These are phyloP conservation scores for Lutjanus argentimaculatus DNA, from an alignment of 2,797 vertebrate species.

Conservation along the genomic window DNA sequence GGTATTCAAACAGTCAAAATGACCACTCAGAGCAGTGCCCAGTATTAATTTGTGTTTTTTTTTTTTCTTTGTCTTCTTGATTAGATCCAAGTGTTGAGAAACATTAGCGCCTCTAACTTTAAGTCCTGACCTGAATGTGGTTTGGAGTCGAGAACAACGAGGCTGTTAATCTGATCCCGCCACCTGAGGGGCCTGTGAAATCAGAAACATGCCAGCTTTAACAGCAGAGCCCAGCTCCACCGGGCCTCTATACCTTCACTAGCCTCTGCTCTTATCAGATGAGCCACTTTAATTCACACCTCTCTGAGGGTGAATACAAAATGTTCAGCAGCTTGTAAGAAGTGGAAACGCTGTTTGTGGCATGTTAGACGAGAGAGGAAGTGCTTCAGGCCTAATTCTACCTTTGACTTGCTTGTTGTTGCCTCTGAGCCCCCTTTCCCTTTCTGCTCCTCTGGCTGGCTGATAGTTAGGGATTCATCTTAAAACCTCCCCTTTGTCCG, in stretches of 20 bases:
- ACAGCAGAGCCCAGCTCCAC: conserved; percentile 56
- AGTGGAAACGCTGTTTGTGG: conserved; percentile 52
- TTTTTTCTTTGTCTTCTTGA: conserved; percentile 4
- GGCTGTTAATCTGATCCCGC: conserved; percentile 64
- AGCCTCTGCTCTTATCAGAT: conserved; percentile 74
- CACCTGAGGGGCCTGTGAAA: conserved; percentile 71
- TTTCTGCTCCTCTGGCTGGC: conserved; percentile 74
- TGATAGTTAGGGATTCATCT: conserved; percentile 84
- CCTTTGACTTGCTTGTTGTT: conserved; percentile 76
- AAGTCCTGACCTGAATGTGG: conserved; percentile 49
- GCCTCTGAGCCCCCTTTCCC: conserved; percentile 73
- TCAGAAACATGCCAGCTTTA: conserved; percentile 62
- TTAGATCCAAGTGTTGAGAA: conserved; percentile 27
- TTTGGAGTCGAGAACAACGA: conserved; percentile 57
- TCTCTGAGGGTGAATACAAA: conserved; percentile 59
- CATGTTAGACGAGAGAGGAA: conserved; percentile 63
- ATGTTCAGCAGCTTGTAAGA: conserved; percentile 62
- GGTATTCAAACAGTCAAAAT: too few relatives aligned
- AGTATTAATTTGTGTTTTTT: not conserved
- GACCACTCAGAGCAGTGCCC: too few relatives aligned
- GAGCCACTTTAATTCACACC: conserved; percentile 72
- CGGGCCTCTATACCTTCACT: conserved; percentile 47
- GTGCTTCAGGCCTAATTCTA: conserved; percentile 72
- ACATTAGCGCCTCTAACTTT: conserved; percentile 40
- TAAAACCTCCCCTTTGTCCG: conserved; percentile 81